Evolutionary conservation across 2,797 vertebrate species (phyloP).

Genomic region (Poeciliopsis paucimaculata): DNA sequence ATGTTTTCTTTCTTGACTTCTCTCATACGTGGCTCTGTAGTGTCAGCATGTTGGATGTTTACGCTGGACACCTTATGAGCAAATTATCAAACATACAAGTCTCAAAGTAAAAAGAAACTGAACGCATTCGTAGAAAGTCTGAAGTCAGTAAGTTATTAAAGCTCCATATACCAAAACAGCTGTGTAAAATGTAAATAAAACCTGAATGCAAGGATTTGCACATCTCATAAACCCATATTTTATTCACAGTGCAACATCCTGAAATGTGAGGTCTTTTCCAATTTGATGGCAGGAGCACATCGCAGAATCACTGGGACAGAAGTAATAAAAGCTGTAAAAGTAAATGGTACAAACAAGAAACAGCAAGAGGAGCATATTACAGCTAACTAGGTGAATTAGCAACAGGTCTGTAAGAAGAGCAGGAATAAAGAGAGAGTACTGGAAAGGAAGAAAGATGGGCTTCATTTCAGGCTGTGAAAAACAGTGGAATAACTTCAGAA

Average conservation of each 20-base stretch:
- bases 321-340: neutral
- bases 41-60: slow-evolving; percentile 18
- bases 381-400: neutral
- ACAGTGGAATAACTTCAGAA: neutral
- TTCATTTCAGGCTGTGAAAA: neutral
- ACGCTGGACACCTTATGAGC: neutral
- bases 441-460: neutral
- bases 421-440: neutral
- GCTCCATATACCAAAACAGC: neutral
- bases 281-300: neutral
- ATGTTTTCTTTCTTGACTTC: slow-evolving; percentile 42
- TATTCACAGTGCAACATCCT: neutral
- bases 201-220: neutral
- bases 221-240: neutral
- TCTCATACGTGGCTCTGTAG: slow-evolving; percentile 7
- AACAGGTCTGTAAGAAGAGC: neutral
- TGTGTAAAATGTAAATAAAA: neutral
- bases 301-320: neutral
- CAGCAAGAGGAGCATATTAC: neutral
- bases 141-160: neutral
- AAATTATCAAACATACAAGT: slow-evolving; percentile 4
- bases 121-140: neutral
- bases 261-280: neutral
- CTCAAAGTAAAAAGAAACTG: neutral
- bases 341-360: neutral